Conservation (phyloP, 2,888 invertebrate species). For the Drosophila neotestacea region DNA sequence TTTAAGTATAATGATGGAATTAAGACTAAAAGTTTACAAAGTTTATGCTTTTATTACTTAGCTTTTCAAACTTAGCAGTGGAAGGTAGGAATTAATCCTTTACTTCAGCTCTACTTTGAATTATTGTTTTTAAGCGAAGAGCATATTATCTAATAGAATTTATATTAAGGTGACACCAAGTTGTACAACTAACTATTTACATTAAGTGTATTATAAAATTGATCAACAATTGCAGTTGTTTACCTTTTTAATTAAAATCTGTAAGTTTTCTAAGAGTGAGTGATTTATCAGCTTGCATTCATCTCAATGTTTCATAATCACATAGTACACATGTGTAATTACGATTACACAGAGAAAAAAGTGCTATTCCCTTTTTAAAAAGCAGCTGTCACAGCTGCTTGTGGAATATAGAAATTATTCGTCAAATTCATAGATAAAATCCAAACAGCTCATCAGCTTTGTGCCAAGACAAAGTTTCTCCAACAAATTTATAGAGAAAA, state of each 20-base stretch:
- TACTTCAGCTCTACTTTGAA: too few relatives aligned
- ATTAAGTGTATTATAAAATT: too few relatives aligned
- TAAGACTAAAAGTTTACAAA: too few relatives aligned
- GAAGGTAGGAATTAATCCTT: too few relatives aligned
- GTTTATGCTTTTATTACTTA: too few relatives aligned
- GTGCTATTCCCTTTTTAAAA: not conserved
- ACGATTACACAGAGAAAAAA: not conserved
- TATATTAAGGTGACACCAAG: too few relatives aligned
- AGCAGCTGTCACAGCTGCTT: conserved; percentile 46
- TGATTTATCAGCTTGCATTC: conserved; percentile 12
- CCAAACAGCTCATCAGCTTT: conserved; percentile 19
- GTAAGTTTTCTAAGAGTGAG: not conserved
- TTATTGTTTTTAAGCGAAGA: too few relatives aligned
- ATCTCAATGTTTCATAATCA: conserved; percentile 4
- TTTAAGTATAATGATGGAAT: too few relatives aligned
- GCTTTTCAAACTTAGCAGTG: too few relatives aligned
- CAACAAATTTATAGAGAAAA: conserved; percentile 15
- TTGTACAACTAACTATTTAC: too few relatives aligned
- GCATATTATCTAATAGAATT: too few relatives aligned
- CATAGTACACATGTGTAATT: not conserved
- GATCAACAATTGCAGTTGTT: not conserved
- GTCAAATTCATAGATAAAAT: conserved; percentile 2
- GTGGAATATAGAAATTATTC: conserved; percentile 10
- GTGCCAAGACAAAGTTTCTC: conserved; percentile 22
- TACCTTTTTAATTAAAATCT: not conserved